These are phyloP conservation scores for Tenrec ecaudatus DNA, from an alignment of 2,113 vertebrate species.

Conservation along the genomic window DNA sequence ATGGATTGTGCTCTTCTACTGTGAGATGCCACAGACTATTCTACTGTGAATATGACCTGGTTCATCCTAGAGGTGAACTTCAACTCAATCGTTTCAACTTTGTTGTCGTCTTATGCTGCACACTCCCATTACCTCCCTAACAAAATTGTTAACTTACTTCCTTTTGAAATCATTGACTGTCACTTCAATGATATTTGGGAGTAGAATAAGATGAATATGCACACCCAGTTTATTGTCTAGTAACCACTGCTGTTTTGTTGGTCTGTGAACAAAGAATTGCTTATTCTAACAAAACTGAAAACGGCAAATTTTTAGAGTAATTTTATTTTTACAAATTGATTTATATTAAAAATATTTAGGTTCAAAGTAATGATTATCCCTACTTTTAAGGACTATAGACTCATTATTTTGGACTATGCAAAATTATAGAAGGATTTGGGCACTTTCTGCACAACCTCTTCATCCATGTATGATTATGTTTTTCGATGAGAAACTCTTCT, in stretches of 20 bases:
- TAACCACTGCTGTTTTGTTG: neutral
- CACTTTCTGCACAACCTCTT: neutral
- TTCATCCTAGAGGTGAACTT: neutral
- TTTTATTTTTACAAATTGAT: slow-evolving; percentile 20
- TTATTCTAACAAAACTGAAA: slow-evolving; percentile 13
- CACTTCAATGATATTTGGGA: neutral
- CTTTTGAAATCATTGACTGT: neutral
- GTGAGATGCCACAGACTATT: neutral
- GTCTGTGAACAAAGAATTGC: neutral
- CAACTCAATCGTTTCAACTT: neutral
- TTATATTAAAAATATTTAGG: neutral
- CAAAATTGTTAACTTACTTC: neutral
- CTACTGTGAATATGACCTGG: neutral
- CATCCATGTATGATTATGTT: neutral
- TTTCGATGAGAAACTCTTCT: neutral
- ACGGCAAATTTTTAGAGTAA: neutral
- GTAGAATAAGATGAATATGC: neutral
- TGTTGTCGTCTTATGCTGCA: neutral
- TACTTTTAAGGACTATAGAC: neutral
- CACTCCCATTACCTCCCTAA: neutral
- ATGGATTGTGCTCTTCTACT: neutral
- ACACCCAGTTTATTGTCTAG: neutral
- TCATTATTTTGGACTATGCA: slow-evolving; percentile 22
- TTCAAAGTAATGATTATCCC: neutral
- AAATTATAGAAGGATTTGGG: neutral